phyloP scores from a whole-genome alignment of 2,113 vertebrate species.

The Menura novaehollandiae region DNA sequence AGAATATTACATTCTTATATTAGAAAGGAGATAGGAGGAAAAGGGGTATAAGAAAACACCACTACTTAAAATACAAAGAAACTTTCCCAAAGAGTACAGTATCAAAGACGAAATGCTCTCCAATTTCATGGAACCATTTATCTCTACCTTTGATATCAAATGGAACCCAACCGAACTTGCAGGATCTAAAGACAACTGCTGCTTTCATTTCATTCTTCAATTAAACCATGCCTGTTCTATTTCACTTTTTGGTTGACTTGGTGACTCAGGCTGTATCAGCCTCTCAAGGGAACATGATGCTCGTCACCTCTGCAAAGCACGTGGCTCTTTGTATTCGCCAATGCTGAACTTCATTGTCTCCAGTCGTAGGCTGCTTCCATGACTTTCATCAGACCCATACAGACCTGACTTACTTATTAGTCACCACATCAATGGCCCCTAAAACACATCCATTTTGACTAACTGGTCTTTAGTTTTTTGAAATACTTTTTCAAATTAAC shows the following conservation, averaged over 20 bases:
- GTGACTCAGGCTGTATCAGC: background rate
- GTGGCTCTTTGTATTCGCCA: background rate
- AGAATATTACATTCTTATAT: background rate
- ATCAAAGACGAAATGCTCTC: background rate
- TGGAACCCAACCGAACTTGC: background rate
- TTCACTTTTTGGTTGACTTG: background rate
- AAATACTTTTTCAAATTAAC: background rate
- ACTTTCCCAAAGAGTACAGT: background rate
- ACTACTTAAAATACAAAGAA: background rate
- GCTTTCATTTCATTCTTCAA: background rate
- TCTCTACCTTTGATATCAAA: background rate
- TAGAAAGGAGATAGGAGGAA: background rate
- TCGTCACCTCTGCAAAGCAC: background rate
- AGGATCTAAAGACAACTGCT: background rate
- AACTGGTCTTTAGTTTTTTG: background rate
- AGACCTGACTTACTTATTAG: background rate
- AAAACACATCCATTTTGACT: background rate
- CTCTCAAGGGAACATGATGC: background rate
- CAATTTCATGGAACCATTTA: background rate
- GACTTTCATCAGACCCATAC: background rate
- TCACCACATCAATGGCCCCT: background rate
- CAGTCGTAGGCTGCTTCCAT: background rate
- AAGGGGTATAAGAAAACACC: background rate
- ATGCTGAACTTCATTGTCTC: background rate
- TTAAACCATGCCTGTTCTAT: background rate